Percentiles rank a stretch among this genome's conserved stretches.
phyloP scores from a whole-genome alignment of 2,113 vertebrate genomes.

The Chloropsis cyanopogon region DNA sequence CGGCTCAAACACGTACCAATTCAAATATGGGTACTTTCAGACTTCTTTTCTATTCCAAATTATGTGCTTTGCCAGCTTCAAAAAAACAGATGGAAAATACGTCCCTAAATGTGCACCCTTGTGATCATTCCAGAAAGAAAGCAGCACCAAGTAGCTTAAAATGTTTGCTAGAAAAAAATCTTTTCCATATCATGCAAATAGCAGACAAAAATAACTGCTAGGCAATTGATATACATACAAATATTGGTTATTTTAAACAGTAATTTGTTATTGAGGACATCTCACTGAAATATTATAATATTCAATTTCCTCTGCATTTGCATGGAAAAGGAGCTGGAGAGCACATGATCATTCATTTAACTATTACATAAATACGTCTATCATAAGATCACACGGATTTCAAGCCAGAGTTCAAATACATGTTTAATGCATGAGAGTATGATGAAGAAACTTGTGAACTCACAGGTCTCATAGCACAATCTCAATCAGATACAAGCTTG shows the following conservation, averaged over 20 bases:
- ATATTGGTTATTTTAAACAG: slow-evolving; percentile 70
- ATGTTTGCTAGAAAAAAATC: slow-evolving; percentile 54
- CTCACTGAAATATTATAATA: slow-evolving; percentile 65
- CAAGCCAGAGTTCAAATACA: slow-evolving; percentile 46
- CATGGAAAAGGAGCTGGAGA: slow-evolving; percentile 52
- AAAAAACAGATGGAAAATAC: slow-evolving; percentile 59
- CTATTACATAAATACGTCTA: slow-evolving; percentile 55
- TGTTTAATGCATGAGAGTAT: slow-evolving; percentile 70
- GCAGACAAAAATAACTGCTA: slow-evolving; percentile 69
- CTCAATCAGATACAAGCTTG: slow-evolving; percentile 66
- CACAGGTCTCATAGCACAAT: slow-evolving; percentile 60
- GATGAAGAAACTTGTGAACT: slow-evolving; percentile 69
- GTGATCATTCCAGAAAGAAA: slow-evolving; percentile 65
- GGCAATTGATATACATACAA: slow-evolving; percentile 70
- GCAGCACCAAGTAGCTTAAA: slow-evolving; percentile 65
- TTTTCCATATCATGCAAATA: slow-evolving; percentile 68
- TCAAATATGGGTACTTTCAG: slow-evolving; percentile 52
- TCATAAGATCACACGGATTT: slow-evolving; percentile 47
- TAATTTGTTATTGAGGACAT: slow-evolving; percentile 67
- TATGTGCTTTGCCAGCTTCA: slow-evolving; percentile 60
- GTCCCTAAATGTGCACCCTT: slow-evolving; percentile 61
- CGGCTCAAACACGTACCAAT: not conserved
- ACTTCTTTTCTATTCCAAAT: slow-evolving; percentile 53
- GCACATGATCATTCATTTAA: slow-evolving; percentile 57
- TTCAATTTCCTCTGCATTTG: slow-evolving; percentile 64